Percentiles rank a stretch among this genome's conserved stretches.
Conservation (phyloP, 2,113 vertebrate species). For the Equus quagga region DNA sequence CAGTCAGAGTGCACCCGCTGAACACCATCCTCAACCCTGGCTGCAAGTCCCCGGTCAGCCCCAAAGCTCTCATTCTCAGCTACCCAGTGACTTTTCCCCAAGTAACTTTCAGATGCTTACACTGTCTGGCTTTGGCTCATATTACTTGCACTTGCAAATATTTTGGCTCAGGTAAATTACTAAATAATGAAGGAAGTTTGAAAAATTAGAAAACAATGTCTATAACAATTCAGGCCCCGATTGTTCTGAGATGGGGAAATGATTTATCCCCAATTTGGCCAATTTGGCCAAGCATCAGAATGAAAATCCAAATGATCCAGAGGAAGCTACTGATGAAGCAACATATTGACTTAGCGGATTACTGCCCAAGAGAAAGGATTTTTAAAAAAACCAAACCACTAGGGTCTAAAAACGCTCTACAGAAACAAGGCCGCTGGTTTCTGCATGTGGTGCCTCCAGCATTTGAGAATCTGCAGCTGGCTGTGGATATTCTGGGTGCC, state of each 20-base stretch:
- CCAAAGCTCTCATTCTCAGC: neutral
- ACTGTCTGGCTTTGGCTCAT: neutral
- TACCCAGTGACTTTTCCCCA: neutral
- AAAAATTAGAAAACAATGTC: slow-evolving; percentile 30
- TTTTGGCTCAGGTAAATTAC: neutral
- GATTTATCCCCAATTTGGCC: neutral
- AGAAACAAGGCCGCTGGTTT: neutral
- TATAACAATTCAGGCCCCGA: neutral
- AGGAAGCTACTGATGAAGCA: neutral
- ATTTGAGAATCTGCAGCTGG: neutral
- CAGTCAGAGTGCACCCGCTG: neutral
- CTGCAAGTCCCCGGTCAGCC: neutral
- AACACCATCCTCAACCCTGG: neutral
- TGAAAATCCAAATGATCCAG: slow-evolving; percentile 49
- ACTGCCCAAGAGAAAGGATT: neutral
- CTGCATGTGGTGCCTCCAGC: neutral
- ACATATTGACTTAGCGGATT: neutral
- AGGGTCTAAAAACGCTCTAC: neutral
- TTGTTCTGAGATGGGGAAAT: neutral
- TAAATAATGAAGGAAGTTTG: neutral
- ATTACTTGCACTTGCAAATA: neutral
- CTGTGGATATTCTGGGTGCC: neutral
- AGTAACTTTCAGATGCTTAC: neutral
- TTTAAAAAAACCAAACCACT: neutral
- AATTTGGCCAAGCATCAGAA: neutral